Evolutionary conservation across 1,140 invertebrate genomes (phyloP), one percentile per base, ranked within the genome.

Genomic region (Drosophila miranda): DNA sequence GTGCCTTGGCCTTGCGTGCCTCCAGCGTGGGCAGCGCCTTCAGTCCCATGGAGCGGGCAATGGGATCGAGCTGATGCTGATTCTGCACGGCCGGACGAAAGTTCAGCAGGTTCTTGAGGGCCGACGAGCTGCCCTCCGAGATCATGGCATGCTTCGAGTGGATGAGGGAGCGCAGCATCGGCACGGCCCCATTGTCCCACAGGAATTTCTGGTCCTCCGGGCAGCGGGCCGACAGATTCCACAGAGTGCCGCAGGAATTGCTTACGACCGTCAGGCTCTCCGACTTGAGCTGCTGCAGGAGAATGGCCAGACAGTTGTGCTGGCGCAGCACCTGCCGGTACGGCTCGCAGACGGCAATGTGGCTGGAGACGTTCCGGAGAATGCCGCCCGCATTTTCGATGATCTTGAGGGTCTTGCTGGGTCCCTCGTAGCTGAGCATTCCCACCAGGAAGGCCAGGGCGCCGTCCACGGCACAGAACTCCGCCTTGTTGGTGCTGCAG

Each of bases 111-210:
- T 99, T 99, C 91, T 98, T 98, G 41, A 99, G 91, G 2, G 98
- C 97, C 6, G 97, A 97, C 71, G 96, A 96, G 14, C 97, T 98
- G 19, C 97, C 98, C 94, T 98, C 98, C 0, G 97, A 97, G 66
- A 99, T 99, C 96, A 98, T 98, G 91, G 98, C 97, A 91, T 99
- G 98, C 86, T 98, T 98, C 0, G 98, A 99, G 91, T 99, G 96
- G 41, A 98, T 96, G 0, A 99, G 92, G 88, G 96, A 98, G 14
- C 96, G 93, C 11, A 99, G 90, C 97, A 99, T 98, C 1, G 95
- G 95, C 1, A 99, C 96, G 0, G 98, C 98, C 0, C 97, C 97
- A 82, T 99, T 94, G 76, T 98, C 96, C 94, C 97, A 97, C 34
- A 99, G 91, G 50, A 95, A 94, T 58, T 95, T 94, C 83, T 99